Evolutionary conservation across 2,113 vertebrate genomes (phyloP), one percentile per base, ranked within the genome.

Genomic region (Anhinga rufa): DNA sequence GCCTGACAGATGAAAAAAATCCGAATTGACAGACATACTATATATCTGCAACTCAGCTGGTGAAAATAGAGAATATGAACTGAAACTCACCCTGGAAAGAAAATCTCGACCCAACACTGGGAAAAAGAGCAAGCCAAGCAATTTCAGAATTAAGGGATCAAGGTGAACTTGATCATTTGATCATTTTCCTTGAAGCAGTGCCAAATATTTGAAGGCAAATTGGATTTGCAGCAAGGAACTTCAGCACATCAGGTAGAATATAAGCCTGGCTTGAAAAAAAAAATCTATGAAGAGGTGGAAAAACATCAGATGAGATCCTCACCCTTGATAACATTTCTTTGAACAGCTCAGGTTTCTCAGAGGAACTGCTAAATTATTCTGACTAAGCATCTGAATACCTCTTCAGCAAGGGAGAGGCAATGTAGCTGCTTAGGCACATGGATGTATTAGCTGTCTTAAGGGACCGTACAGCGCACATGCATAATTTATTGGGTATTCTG

Each of bases 151-250:
- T 97, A 97, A 95, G 60, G 87, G 96, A 97, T 97, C 93, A 96
- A 95, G 91, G 97, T 97, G 97, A 98, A 96, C 71, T 42, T 28
- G 95, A 95, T 96, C 78, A 93, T 95, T 97, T 98, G 93, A 96
- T 96, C 95, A 89, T 93, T 97, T 96, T 97, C 94, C 94, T 95
- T 96, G 96, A 98, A 98, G 93, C 78, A 84, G 57, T 95, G 96
- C 96, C 97, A 97, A 97, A 94, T 97, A 98, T 92, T 97, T 98
- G 96, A 97, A 85, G 84, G 93, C 64, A 97, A 98, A 89, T 97
- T 97, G 93, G 94, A 96, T 97, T 97, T 98, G 34, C 78, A 97
- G 78, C 72, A 95, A 94, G 36, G 84, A 94, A 95, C 84, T 97
- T 97, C 91, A 94, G 93, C 88, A 86, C 79, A 96, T 97, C 96